phyloP scores from a whole-genome alignment of 92 coral and sea anemone genomes.

The Phenganax marumi region DNA sequence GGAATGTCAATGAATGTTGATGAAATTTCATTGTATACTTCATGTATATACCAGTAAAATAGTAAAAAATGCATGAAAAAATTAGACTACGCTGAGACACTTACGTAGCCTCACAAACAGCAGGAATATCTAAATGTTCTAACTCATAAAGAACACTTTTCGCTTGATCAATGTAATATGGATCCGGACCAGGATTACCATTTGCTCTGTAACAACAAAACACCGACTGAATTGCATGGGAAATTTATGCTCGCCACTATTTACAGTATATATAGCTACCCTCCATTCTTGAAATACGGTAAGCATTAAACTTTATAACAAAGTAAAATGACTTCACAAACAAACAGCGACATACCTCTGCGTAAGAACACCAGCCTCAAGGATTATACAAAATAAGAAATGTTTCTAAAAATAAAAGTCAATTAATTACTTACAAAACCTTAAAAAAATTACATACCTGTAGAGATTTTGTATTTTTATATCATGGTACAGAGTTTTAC shows the following conservation, averaged over 20 bases:
- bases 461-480: background rate
- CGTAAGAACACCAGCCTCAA: constrained; percentile 88
- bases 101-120: constrained; percentile 91
- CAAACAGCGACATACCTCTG: constrained; percentile 58
- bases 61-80: no score
- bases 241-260: background rate
- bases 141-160: constrained; percentile 81
- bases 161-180: constrained; percentile 91
- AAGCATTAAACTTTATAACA: background rate
- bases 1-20: no score
- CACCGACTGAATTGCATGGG: background rate
- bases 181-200: constrained; percentile 91
- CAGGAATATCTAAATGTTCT: constrained; percentile 79
- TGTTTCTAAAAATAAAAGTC: constrained; percentile 68
- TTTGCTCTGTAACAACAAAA: constrained; percentile 64
- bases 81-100: background rate
- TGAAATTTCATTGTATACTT: no score
- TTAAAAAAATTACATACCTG: background rate
- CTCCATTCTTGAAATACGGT: no score
- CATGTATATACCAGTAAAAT: no score
- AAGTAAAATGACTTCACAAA: background rate
- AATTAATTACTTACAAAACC: background rate
- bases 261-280: no score
- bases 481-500: background rate
- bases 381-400: constrained; percentile 78